Base-by-base conservation (phyloP, 1,140 invertebrate genomes). In the Aphis gossypii region DNA sequence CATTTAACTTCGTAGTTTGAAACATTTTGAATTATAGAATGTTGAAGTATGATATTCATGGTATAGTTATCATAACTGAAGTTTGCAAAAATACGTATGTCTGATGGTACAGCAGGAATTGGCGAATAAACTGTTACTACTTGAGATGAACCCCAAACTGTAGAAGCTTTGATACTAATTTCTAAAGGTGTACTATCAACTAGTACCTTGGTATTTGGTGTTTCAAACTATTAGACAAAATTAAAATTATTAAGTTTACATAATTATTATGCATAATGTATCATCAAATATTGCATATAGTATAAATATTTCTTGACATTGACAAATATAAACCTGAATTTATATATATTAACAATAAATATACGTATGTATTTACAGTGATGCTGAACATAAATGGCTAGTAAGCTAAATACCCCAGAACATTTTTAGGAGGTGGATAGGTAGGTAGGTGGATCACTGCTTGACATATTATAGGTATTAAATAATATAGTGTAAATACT, bases 131-230 rank as follows among this genome's bases (percentile, higher is more conserved):
- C 97, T 94, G 96, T 96, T 0, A 97, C 94, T 44, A 95, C 95
- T 0, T 96, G 95, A 0, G 97, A 97, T 18, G 97, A 96, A 54
- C 97, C 97, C 98, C 98, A 99, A 94, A 97, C 97, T 0, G 98
- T 98, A 94, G 97, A 97, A 0, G 98, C 97, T 90, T 97, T 96
- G 4, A 99, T 96, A 1, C 96, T 96, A 9, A 98, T 96, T 60
- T 96, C 96, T 18, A 98, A 94, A 20, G 95, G 95, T 2, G 97
- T 96, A 95, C 97, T 93, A 41, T 93, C n/a, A n/a, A 93, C 76
- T 30, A 46, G 56, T 30, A 93, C 48, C 30, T 51, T 21, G 30
- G 82, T 93, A 84, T 93, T 84, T 41, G 20, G 46, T 86, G 92
- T 93, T n/a, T 84, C 82, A 93, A 93, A 93, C 92, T 93, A 25